Evolutionary conservation across 2,797 vertebrate genomes (phyloP).

Genomic region (Mus minutoides): DNA sequence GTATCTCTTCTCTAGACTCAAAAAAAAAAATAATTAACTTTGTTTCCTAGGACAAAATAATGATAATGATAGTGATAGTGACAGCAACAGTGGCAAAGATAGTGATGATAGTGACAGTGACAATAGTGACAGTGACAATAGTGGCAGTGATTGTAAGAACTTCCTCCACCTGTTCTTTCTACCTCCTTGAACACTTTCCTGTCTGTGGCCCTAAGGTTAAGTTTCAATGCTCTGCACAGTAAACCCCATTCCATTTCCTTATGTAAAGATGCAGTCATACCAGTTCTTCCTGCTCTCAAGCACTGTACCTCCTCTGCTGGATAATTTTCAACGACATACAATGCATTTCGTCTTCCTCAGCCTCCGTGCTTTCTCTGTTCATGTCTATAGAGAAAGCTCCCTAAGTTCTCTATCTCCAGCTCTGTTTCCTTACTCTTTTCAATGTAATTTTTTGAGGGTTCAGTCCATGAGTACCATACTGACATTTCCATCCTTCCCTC

Average conservation of each 20-base stretch:
- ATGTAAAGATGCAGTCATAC: background rate
- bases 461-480: background rate
- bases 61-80: background rate
- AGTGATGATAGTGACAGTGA: too few relatives aligned
- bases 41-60: constrained; percentile 5
- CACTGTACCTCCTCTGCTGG: background rate
- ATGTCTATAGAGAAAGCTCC: background rate
- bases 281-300: background rate
- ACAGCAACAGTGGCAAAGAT: background rate
- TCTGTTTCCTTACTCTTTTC: constrained; percentile 40
- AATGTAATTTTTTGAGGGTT: background rate
- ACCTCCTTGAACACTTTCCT: background rate
- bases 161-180: background rate
- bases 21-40: background rate
- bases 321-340: constrained; percentile 39
- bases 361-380: background rate
- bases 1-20: background rate
- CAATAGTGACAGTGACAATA: background rate
- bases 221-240: background rate
- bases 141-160: background rate
- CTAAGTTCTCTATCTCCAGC: background rate
- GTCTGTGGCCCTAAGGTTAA: background rate
- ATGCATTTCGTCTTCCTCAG: background rate
- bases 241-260: background rate
- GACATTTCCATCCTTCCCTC: background rate